Evolutionary conservation across 2,888 invertebrate species (phyloP).

Genomic region (Agonopterix heracliana): DNA sequence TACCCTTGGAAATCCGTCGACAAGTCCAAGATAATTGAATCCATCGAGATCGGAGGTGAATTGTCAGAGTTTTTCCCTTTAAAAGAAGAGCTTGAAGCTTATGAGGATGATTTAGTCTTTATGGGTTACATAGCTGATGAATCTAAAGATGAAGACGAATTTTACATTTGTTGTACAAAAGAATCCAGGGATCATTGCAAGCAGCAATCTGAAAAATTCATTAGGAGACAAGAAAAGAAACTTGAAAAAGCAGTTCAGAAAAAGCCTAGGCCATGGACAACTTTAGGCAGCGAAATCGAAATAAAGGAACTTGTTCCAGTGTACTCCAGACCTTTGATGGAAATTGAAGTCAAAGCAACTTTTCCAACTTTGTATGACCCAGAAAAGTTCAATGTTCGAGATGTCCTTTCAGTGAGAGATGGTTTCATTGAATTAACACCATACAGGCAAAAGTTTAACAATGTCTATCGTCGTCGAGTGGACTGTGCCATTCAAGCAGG

Average conservation of each 20-base stretch:
- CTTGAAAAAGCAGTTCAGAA: conserved; percentile 76
- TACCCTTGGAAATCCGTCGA: conserved; percentile 82
- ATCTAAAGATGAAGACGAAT: conserved; percentile 78
- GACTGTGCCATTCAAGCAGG: conserved; percentile 77
- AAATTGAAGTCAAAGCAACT: conserved; percentile 80
- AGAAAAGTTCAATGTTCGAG: conserved; percentile 69
- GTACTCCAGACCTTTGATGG: conserved; percentile 75
- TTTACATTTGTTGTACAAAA: conserved; percentile 79
- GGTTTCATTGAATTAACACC: conserved; percentile 81
- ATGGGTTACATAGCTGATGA: conserved; percentile 82
- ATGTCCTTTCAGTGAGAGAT: conserved; percentile 77
- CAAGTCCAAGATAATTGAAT: conserved; percentile 78
- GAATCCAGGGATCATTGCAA: conserved; percentile 74
- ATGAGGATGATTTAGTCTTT: conserved; percentile 63
- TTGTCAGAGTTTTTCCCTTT: conserved; percentile 59
- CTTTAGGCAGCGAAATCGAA: conserved; percentile 80
- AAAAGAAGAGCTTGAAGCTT: conserved; percentile 49
- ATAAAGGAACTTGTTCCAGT: conserved; percentile 71
- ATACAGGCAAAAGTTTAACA: conserved; percentile 73
- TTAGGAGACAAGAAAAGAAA: conserved; percentile 75
- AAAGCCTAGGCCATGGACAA: conserved; percentile 74
- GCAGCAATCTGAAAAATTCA: conserved; percentile 65
- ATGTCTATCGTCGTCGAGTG: conserved; percentile 74
- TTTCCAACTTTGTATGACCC: conserved; percentile 72
- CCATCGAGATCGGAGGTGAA: conserved; percentile 75